A percentile compares a stretch with the other conserved stretches of the same genome.
Conservation (phyloP, 2,888 invertebrate species). For the Zonitis immaculata region DNA sequence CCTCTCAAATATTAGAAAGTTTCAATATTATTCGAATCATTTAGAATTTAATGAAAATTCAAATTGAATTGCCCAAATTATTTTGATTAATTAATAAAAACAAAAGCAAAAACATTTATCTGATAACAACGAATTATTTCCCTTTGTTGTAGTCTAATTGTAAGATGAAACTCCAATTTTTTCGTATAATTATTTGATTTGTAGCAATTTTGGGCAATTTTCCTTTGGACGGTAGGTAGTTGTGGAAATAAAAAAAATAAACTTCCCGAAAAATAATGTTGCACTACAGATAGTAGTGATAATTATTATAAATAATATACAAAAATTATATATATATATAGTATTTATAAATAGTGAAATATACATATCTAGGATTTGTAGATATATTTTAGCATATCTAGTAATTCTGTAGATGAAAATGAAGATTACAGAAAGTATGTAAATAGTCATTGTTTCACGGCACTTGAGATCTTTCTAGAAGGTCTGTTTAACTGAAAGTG, state of each 20-base stretch:
- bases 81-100: too few relatives aligned
- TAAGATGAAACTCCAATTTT: too few relatives aligned
- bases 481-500: constrained; percentile 42
- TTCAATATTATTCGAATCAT: too few relatives aligned
- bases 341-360: constrained; percentile 38
- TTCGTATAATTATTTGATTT: too few relatives aligned
- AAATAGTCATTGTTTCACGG: constrained; percentile 39
- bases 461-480: constrained; percentile 35
- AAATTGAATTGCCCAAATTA: too few relatives aligned
- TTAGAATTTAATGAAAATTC: too few relatives aligned
- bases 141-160: too few relatives aligned
- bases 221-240: background rate
- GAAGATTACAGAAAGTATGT: constrained; percentile 24
- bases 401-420: constrained; percentile 30
- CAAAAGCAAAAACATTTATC: too few relatives aligned
- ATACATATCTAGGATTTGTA: constrained; percentile 43
- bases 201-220: background rate
- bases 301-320: background rate
- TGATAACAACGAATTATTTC: background rate
- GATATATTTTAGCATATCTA: constrained; percentile 31
- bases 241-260: constrained; percentile 25
- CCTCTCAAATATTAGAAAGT: too few relatives aligned
- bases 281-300: constrained; percentile 26
- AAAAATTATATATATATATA: too few relatives aligned
- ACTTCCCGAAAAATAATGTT: constrained; percentile 42